A percentile compares a stretch with the other conserved stretches of the same genome.
Evolutionary conservation across 2,113 vertebrate species (phyloP).

Genomic region (Hypanus sabinus): DNA sequence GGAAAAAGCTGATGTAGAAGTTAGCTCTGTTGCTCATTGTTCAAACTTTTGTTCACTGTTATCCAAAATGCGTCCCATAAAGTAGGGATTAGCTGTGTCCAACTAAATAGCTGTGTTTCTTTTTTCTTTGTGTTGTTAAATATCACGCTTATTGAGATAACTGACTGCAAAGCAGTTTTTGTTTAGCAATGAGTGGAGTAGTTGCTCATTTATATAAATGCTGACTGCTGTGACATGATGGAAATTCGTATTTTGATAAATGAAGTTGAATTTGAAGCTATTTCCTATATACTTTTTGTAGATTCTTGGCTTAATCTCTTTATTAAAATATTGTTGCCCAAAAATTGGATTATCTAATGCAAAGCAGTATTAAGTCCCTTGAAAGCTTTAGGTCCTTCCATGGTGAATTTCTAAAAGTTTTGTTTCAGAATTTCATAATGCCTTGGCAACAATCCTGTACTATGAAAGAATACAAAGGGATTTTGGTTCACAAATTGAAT

Average conservation of each 20-base stretch:
- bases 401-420: not conserved
- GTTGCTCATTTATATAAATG: not conserved
- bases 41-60: not conserved
- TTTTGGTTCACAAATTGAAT: not conserved
- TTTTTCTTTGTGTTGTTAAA: not conserved
- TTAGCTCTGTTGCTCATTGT: not conserved
- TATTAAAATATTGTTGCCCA: not conserved
- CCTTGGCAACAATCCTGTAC: not conserved
- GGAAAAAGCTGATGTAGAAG: slow-evolving; percentile 16
- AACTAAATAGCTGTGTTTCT: not conserved
- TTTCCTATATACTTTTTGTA: not conserved
- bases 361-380: not conserved
- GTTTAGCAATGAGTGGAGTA: not conserved
- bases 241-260: too few relatives aligned
- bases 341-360: not conserved
- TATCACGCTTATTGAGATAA: not conserved
- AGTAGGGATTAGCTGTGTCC: not conserved
- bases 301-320: not conserved
- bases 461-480: not conserved
- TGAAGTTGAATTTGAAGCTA: not conserved
- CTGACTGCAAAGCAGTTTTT: not conserved
- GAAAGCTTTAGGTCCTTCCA: not conserved
- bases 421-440: not conserved
- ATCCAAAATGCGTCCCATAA: not conserved
- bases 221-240: too few relatives aligned